Percentiles rank a stretch among this genome's conserved stretches.
Conservation (phyloP, 2,797 vertebrate genomes). For the Sylvia borin region DNA sequence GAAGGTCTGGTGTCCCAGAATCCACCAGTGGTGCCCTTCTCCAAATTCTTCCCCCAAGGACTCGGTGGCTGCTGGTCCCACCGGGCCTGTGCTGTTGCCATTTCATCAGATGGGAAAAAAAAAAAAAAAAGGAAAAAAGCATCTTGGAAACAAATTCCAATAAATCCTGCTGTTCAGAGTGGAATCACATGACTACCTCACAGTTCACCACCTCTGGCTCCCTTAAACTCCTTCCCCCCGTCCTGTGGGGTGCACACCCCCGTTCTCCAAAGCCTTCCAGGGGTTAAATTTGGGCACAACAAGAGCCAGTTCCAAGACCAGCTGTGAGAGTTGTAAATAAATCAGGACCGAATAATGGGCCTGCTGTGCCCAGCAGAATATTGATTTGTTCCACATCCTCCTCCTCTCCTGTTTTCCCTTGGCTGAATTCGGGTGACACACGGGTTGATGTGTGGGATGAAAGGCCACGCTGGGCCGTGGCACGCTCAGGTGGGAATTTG, state of each 20-base stretch:
- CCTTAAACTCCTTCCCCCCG: not conserved
- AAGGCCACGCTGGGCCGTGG: rapidly evolving
- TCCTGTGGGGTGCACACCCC: not conserved
- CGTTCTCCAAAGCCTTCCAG: not conserved
- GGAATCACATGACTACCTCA: constrained; percentile 47
- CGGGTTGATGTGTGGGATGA: rapidly evolving
- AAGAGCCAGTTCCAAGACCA: not conserved
- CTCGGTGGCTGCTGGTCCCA: not conserved
- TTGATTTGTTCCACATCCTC: not conserved
- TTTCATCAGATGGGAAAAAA: not conserved
- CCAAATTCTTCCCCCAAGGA: not conserved
- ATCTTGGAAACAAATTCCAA: not conserved
- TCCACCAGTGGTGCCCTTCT: not conserved
- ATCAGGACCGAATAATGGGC: not conserved
- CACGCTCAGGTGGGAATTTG: not conserved
- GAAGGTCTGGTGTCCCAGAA: not conserved
- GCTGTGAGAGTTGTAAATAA: not conserved
- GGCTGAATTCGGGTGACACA: rapidly evolving
- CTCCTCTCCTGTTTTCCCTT: not conserved
- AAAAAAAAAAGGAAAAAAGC: not conserved
- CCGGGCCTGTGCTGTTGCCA: rapidly evolving
- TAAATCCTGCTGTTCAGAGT: not conserved
- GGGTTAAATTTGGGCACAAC: not conserved
- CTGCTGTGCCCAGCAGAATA: not conserved
- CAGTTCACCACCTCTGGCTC: not conserved